Conservation (phyloP, 2,888 invertebrate genomes). For the Encarsia formosa region DNA sequence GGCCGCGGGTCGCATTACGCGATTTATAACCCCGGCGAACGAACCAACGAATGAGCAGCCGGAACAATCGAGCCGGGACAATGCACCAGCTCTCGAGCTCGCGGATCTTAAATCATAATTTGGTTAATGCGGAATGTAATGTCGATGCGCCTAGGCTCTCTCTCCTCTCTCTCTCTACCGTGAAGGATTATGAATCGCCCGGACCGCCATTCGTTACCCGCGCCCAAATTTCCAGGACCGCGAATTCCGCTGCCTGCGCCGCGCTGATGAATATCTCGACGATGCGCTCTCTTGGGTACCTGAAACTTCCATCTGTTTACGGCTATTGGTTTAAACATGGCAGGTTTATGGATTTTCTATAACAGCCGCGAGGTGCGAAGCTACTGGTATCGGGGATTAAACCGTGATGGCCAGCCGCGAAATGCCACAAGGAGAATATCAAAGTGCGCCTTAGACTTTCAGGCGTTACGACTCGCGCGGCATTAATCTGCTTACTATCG, state of each 20-base stretch:
- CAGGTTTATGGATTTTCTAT: no score
- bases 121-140: conserved; percentile 51
- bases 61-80: conserved; percentile 41
- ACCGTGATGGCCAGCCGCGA: no score
- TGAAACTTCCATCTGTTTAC: no score
- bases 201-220: conserved; percentile 43
- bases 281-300: no score
- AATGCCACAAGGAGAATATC: no score
- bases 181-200: conserved; percentile 46
- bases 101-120: conserved; percentile 50
- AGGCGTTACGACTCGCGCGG: no score
- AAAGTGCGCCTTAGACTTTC: no score
- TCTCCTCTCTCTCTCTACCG: neutral
- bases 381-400: no score
- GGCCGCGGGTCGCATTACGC: conserved; percentile 42
- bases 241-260: conserved; percentile 1
- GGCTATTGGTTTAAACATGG: no score
- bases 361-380: no score
- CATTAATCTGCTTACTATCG: no score
- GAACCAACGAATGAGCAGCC: conserved; percentile 40
- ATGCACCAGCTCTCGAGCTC: conserved; percentile 34
- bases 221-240: conserved; percentile 21
- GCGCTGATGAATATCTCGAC: no score
- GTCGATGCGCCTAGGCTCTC: conserved; percentile 37
- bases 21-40: conserved; percentile 41